Evolutionary conservation across 1,140 invertebrate genomes (phyloP).

Genomic region (Monochamus saltuarius): DNA sequence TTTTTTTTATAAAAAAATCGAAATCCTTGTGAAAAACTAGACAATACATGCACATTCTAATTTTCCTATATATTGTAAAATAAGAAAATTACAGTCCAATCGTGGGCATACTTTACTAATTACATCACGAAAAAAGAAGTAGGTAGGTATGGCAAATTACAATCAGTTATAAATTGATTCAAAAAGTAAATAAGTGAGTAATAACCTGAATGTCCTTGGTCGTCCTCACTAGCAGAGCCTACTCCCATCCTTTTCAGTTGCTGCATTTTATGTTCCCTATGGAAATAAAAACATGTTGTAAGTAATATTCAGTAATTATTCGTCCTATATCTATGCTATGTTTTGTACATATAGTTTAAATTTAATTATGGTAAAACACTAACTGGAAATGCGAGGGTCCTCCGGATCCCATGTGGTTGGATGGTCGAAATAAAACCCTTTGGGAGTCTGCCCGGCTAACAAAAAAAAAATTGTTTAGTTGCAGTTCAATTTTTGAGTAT

Average conservation of each 20-base stretch:
- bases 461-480: constrained; percentile 40
- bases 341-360: no score
- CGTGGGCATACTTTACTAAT: no score
- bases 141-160: no score
- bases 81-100: no score
- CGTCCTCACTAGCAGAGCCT: constrained; percentile 70
- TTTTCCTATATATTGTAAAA: no score
- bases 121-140: no score
- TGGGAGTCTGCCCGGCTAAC: constrained; percentile 68
- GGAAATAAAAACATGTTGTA: constrained; percentile 42
- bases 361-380: constrained; percentile 27
- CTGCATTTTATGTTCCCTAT: constrained; percentile 72
- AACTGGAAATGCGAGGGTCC: constrained; percentile 50
- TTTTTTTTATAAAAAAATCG: no score
- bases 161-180: no score
- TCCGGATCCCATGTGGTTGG: constrained; percentile 64
- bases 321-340: no score
- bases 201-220: constrained; percentile 69
- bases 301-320: neutral
- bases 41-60: no score
- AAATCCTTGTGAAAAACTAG: no score
- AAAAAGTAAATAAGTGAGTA: neutral
- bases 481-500: neutral
- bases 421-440: constrained; percentile 69
- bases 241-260: constrained; percentile 70